Conservation (phyloP, 2,888 invertebrate genomes). For the Nemotelus nigrinus region DNA sequence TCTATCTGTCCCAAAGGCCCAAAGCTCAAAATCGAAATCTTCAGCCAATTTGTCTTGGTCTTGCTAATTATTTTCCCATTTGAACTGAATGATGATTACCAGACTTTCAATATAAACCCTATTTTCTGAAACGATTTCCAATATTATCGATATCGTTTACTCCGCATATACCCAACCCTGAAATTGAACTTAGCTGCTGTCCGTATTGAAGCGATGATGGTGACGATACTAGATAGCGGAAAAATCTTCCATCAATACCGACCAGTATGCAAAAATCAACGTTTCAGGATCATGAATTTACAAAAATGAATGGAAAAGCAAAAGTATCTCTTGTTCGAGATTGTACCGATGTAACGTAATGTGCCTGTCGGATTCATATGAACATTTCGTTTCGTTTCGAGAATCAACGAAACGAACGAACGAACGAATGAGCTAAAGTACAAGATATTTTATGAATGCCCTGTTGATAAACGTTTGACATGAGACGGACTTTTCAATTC, state of each 20-base stretch:
- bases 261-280: constrained; percentile 48
- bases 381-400: constrained; percentile 9
- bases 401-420: neutral
- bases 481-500: constrained; percentile 52
- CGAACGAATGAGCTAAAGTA: constrained; percentile 39
- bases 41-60: too few relatives aligned
- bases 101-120: too few relatives aligned
- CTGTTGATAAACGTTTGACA: constrained; percentile 52
- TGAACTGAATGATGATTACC: too few relatives aligned
- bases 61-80: too few relatives aligned
- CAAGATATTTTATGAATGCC: constrained; percentile 51
- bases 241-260: constrained; percentile 34
- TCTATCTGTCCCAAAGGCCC: too few relatives aligned
- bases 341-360: neutral
- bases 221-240: constrained; percentile 2
- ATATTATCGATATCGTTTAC: too few relatives aligned
- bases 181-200: constrained; percentile 7
- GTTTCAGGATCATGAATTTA: constrained; percentile 44
- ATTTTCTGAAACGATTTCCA: too few relatives aligned
- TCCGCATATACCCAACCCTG: too few relatives aligned
- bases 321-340: neutral
- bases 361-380: constrained; percentile 16
- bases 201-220: constrained; percentile 34
- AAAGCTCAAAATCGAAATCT: too few relatives aligned
- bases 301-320: constrained; percentile 29